Evolutionary conservation across 30 jellyfish, hydroid and myxozoan genomes (phyloP), one percentile per base, ranked within the genome.

Genomic region (Chironex yamaguchii): DNA sequence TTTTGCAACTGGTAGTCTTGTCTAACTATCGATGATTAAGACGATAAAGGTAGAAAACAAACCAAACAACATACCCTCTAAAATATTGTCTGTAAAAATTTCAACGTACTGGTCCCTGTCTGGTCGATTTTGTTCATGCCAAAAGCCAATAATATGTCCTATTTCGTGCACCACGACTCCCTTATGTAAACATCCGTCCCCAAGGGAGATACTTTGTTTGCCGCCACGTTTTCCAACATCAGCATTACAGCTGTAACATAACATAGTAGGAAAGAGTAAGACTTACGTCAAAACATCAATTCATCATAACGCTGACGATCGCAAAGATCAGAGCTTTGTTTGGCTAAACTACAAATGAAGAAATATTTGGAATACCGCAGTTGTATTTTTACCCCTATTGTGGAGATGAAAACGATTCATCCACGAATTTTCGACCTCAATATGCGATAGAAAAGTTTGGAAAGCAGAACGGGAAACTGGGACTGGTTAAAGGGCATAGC

Each of bases 111-210:
- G 77, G 67, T 94, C 97, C 29, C 99, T 66, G 89, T 94, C 99
- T 24, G 97, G 96, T 34, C 99, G 52, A 84, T 89, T 94, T 62
- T 94, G 99, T 36, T 94, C 99, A 73, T 94, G 99, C 99, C 99
- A 94, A 34, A 94, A 94, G 0, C 99, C 99, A 34, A 94, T 82
- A 58, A 94, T 91, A 81, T 94, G 99, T 4, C 99, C 99, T 3
- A 94, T 88, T 67, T 94, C 99, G 53, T 94, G 99, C 4, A 94
- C 88, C 3, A 94, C 94, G n/a, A 94, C 99, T 52, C 95, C 48
- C 52, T 78, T 88, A 82, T 88, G 96, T 27, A 94, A 62, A 70
- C 99, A 94, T 2, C 99, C 99, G 42, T 94, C 99, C 0, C 99
- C 99, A 1, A 94, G 88, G 14, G 97, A 88, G 11, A 87, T 81